phyloP scores from a whole-genome alignment of 2,113 vertebrate genomes.

The Nothocercus julius region DNA sequence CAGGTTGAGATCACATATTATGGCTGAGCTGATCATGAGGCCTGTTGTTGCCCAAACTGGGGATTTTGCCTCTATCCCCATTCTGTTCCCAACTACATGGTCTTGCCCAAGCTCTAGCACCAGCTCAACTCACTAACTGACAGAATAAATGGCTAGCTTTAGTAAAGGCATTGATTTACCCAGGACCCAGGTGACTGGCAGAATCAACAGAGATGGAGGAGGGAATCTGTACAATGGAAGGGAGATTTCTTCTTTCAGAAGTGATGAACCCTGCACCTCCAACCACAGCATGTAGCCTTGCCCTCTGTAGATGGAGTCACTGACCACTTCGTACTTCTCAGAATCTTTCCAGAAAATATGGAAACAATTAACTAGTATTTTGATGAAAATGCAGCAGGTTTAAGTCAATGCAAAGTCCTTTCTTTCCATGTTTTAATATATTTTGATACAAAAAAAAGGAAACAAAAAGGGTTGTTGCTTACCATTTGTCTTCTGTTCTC shows the following conservation, averaged over 20 bases:
- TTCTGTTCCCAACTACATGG: neutral
- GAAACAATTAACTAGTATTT: neutral
- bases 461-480: slow-evolving; percentile 59
- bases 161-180: neutral
- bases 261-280: neutral
- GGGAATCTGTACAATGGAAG: neutral
- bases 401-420: neutral
- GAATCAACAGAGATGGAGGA: neutral
- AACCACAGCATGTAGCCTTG: neutral
- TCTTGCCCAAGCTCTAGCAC: neutral
- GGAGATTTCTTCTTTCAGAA: neutral
- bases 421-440: neutral
- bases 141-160: neutral
- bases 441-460: neutral
- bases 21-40: accelerated
- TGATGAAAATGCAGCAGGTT: neutral
- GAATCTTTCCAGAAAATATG: neutral
- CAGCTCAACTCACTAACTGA: neutral
- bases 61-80: neutral
- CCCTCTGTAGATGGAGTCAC: neutral
- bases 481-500: slow-evolving; percentile 96
- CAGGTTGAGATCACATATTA: neutral
- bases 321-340: neutral
- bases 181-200: neutral
- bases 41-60: neutral